Evolutionary conservation across 2,113 vertebrate species (phyloP), one percentile per base, ranked within the genome.

Genomic region (Chaenocephalus aceratus): DNA sequence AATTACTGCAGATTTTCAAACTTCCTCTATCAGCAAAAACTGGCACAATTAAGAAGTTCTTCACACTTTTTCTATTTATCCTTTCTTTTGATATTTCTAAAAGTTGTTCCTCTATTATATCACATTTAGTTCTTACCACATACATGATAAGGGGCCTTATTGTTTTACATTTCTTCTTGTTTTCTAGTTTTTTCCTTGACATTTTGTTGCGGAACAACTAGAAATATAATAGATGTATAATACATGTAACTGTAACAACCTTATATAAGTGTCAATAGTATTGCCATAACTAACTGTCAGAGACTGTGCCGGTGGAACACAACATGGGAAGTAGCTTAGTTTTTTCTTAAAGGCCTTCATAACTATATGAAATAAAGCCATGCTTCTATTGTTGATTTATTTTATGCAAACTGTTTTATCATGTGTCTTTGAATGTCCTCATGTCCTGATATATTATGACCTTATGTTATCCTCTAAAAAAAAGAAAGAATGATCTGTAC

Each of bases 21-120:
- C 36, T 30, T 51, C 53, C 18, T 11, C 48, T 62, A 51, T 82
- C 65, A 82, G 66, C 66, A 53, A 54, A 82, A 60, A 62, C 7
- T 0, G 11, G 18, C 30, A 57, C 56, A 72, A 79, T 83, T 76
- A 76, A 63, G 34, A 73, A 2, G 9, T 4, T 64, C 30, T 18
- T 69, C n/a, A 3, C 23, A 23, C 0, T 10, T 45, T 45, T 61
- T 26, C 9, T 11, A 10, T 59, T 30, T 10, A 18, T 44, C 58
- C 14, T 1, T 61, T 74, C 7, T 49, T 46, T 13, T 56, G 12
- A 15, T 52, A 2, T 74, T 48, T 66, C 16, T 61, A 8, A 41
- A 16, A 48, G 48, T 26, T 49, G 4, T 16, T 49, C 14, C 2
- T 34, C 6, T 46, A 8, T 53, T 48, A 26, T 44, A 21, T 66